Conservation (phyloP, 2,888 invertebrate genomes). For the Eulithis testata region DNA sequence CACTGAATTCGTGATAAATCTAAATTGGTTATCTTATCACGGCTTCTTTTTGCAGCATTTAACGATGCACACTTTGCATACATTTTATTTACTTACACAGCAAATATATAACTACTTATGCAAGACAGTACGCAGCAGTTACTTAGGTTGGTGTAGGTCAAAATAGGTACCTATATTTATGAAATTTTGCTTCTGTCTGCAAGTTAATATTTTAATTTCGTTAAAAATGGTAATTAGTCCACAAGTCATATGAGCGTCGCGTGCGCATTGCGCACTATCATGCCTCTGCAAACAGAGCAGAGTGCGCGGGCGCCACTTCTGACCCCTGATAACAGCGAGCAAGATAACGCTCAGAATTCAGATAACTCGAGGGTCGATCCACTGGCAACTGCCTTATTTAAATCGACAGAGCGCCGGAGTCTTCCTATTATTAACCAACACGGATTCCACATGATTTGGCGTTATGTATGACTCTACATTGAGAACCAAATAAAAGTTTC, state of each 20-base stretch:
- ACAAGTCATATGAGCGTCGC: conserved; percentile 70
- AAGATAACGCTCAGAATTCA: conserved; percentile 50
- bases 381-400: conserved; percentile 49
- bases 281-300: conserved; percentile 63
- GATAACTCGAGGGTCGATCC: conserved; percentile 52
- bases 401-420: conserved; percentile 33
- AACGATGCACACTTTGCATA: no score
- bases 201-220: no score
- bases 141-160: no score
- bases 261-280: conserved; percentile 68
- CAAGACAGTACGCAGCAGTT: no score
- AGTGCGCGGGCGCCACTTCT: conserved; percentile 64
- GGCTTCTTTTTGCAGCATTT: no score
- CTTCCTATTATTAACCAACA: neutral
- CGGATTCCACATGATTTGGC: neutral
- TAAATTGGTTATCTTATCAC: no score
- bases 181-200: no score
- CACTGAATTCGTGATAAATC: no score
- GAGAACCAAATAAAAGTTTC: no score
- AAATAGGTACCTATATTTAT: no score
- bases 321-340: conserved; percentile 66
- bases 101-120: no score
- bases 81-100: no score
- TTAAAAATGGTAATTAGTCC: conserved; percentile 43
- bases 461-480: neutral